Percentiles rank a stretch among this genome's conserved stretches.
Conservation (phyloP, 2,797 vertebrate genomes). For the Glossophaga mutica region DNA sequence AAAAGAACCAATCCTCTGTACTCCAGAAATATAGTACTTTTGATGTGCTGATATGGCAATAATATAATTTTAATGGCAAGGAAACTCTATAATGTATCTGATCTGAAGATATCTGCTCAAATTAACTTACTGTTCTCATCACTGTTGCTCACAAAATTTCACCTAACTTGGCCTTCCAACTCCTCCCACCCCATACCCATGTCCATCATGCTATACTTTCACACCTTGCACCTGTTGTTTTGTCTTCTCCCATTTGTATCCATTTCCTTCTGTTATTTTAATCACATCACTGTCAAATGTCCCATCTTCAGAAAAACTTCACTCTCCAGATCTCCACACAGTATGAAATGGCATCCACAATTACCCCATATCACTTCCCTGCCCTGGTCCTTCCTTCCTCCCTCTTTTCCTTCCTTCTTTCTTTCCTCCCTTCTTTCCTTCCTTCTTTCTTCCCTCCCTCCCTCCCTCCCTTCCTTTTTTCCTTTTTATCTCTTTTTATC, state of each 20-base stretch:
- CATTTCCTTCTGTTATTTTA: not conserved
- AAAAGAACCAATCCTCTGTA: not conserved
- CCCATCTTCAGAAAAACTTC: not conserved
- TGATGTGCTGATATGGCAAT: not conserved
- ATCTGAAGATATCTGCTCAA: not conserved
- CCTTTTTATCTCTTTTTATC: fast-evolving
- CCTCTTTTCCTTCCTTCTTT: fast-evolving
- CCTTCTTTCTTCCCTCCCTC: fast-evolving
- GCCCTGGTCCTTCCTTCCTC: not conserved
- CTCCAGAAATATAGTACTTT: not conserved
- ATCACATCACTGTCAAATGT: not conserved
- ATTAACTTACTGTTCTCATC: not conserved
- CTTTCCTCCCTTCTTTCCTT: fast-evolving
- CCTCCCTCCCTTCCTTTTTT: fast-evolving
- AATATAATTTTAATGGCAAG: not conserved
- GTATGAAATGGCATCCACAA: fast-evolving
- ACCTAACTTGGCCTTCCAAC: not conserved
- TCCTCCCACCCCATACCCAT: too few relatives aligned
- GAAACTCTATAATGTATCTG: not conserved
- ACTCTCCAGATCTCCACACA: not conserved
- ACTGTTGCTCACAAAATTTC: not conserved
- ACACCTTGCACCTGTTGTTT: not conserved
- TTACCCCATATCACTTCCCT: not conserved
- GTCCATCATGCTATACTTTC: not conserved
- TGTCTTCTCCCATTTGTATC: not conserved